Evolutionary conservation across 2,113 vertebrate genomes (phyloP).

Genomic region (Perca schrenkii): DNA sequence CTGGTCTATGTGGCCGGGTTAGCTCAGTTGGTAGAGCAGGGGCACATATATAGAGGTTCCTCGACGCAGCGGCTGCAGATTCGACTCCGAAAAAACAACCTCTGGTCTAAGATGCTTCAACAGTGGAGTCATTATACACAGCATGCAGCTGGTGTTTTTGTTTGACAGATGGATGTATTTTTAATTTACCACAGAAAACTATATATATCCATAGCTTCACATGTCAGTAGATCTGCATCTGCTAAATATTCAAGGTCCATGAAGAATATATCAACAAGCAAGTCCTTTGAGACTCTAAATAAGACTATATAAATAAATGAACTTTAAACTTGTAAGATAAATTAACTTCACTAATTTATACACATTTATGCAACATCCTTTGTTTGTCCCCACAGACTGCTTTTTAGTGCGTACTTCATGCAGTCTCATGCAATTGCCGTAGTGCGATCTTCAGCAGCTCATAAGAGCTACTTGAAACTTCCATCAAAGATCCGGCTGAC

Average conservation of each 20-base stretch:
- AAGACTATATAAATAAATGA: slow-evolving; percentile 28
- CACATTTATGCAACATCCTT: slow-evolving; percentile 27
- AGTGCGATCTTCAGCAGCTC: slow-evolving; percentile 34
- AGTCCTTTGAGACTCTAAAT: slow-evolving; percentile 1
- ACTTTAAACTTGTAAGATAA: slow-evolving; percentile 18
- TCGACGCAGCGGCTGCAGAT: too few species aligned
- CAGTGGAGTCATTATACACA: not conserved
- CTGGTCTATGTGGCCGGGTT: too few species aligned
- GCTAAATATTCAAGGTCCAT: slow-evolving; percentile 26
- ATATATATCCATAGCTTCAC: not conserved
- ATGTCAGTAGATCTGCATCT: slow-evolving; percentile 1
- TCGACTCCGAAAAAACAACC: too few species aligned
- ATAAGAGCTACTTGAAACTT: slow-evolving; percentile 34
- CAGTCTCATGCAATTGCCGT: slow-evolving; percentile 16
- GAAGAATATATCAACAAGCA: slow-evolving; percentile 32
- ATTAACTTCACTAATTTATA: slow-evolving; percentile 33
- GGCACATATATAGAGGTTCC: too few species aligned
- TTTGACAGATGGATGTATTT: not conserved
- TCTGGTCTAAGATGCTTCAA: too few species aligned
- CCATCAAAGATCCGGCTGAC: slow-evolving; percentile 53
- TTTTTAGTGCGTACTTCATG: not conserved
- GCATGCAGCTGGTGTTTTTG: not conserved
- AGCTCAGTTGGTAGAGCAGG: too few species aligned
- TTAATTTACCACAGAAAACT: not conserved
- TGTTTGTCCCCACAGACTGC: not conserved